Percentiles rank a stretch among this genome's conserved stretches.
Evolutionary conservation across 2,113 vertebrate genomes (phyloP).

Genomic region (Archocentrus centrarchus): DNA sequence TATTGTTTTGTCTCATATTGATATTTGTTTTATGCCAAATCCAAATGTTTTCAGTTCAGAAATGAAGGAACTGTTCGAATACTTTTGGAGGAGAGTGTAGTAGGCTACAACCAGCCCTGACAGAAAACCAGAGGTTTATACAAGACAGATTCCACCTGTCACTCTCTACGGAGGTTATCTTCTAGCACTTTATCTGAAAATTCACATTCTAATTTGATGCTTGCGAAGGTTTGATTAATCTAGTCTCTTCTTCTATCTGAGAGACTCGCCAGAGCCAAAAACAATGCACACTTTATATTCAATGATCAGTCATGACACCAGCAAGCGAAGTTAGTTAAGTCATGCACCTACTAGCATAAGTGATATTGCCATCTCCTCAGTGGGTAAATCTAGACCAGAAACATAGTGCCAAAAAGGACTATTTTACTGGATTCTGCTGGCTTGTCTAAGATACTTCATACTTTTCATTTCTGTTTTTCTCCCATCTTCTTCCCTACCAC

Average conservation of each 20-base stretch:
- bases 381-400: neutral
- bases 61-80: too few species aligned
- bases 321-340: neutral
- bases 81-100: too few species aligned
- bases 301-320: neutral
- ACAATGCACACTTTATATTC: neutral
- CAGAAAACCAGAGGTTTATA: neutral
- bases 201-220: neutral
- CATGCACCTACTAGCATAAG: neutral
- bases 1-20: too few species aligned
- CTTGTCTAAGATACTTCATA: neutral
- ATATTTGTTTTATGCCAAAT: too few species aligned
- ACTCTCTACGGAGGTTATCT: fast-evolving
- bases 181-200: neutral
- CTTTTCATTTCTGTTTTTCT: neutral
- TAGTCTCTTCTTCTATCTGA: neutral
- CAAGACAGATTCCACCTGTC: neutral
- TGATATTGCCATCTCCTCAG: neutral
- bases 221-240: neutral
- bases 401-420: too few species aligned
- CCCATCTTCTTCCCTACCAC: neutral
- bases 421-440: neutral
- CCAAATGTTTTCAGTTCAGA: too few species aligned
- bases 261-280: neutral
- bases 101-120: neutral